Conservation (phyloP, 2,888 invertebrate species). For the Osmoderma eremita region DNA sequence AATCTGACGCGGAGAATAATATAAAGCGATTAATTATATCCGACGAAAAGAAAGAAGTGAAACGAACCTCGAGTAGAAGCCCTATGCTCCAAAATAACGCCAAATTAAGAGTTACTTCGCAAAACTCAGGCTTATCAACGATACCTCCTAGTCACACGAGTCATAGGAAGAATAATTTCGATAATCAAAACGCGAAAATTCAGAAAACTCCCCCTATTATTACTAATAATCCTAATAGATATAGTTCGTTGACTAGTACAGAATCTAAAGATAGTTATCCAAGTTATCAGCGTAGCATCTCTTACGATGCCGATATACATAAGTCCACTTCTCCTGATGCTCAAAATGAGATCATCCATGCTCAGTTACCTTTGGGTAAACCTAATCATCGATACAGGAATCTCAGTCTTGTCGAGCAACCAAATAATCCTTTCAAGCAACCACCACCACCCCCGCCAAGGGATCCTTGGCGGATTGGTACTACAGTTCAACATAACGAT, state of each 20-base stretch:
- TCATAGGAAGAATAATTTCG: slow-evolving; percentile 55
- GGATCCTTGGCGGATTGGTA: slow-evolving; percentile 73
- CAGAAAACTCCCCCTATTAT: slow-evolving; percentile 33
- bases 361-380: slow-evolving; percentile 57
- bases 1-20: slow-evolving; percentile 58
- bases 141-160: slow-evolving; percentile 60
- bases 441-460: slow-evolving; percentile 86
- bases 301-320: slow-evolving; percentile 61
- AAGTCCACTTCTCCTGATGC: slow-evolving; percentile 48
- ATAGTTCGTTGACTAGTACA: slow-evolving; percentile 35
- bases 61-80: slow-evolving; percentile 56
- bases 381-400: slow-evolving; percentile 53
- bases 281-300: slow-evolving; percentile 57
- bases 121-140: slow-evolving; percentile 58
- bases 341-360: slow-evolving; percentile 53
- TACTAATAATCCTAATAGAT: slow-evolving; percentile 30
- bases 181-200: slow-evolving; percentile 48
- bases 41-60: slow-evolving; percentile 36
- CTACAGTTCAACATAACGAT: slow-evolving; percentile 58
- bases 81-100: slow-evolving; percentile 49
- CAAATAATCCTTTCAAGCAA: slow-evolving; percentile 41
- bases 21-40: slow-evolving; percentile 29
- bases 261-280: slow-evolving; percentile 36
- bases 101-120: slow-evolving; percentile 30
- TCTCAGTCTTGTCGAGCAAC: slow-evolving; percentile 55